These are phyloP conservation scores for Spicauda simplicius DNA, from an alignment of 2,888 invertebrate species.

Conservation along the genomic window DNA sequence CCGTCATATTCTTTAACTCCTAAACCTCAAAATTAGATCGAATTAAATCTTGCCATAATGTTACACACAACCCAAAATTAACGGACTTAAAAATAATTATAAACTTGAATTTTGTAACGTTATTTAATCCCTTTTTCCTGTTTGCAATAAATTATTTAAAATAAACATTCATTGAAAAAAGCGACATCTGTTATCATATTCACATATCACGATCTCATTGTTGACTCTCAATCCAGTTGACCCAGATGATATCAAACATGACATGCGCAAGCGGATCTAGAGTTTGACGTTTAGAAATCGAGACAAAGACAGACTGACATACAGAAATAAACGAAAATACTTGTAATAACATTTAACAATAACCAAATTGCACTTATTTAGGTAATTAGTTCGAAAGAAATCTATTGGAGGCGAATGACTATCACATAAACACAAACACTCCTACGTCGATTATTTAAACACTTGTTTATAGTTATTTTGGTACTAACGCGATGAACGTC, in stretches of 20 bases:
- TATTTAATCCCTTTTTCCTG: neutral
- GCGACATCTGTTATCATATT: conserved; percentile 16
- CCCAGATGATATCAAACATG: neutral
- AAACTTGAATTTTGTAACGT: neutral
- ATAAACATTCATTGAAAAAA: neutral
- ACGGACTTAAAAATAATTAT: no score
- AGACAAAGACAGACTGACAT: neutral
- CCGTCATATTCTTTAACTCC: no score
- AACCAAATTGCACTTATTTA: neutral
- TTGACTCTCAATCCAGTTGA: no score
- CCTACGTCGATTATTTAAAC: no score
- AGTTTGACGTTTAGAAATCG: neutral
- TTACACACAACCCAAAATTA: no score
- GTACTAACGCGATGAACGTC: neutral
- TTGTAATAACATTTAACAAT: neutral
- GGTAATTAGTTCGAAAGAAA: neutral
- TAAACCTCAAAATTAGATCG: no score
- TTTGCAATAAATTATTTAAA: neutral
- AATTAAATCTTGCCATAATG: no score
- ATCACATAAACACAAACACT: neutral
- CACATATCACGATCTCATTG: neutral
- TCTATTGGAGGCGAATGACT: no score
- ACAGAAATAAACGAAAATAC: neutral
- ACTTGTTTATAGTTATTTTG: neutral
- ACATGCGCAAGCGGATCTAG: neutral